Evolutionary conservation across 1,140 invertebrate genomes (phyloP).

Genomic region (Pseudomyrmex cubaensis): DNA sequence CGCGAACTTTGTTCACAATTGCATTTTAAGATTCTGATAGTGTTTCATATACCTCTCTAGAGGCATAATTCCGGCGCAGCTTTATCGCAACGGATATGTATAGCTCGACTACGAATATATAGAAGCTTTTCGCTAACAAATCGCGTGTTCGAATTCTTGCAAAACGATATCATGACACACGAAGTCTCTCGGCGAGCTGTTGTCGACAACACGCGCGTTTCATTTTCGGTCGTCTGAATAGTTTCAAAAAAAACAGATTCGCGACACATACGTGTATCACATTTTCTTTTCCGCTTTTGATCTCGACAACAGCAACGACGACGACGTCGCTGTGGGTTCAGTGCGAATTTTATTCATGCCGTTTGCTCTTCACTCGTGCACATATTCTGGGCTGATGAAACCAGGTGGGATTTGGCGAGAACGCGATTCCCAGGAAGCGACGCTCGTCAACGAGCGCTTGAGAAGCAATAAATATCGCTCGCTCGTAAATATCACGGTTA

Average conservation of each 20-base stretch:
- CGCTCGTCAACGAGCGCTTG: slow-evolving; percentile 36
- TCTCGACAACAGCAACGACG: not conserved
- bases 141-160: not conserved
- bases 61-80: not conserved
- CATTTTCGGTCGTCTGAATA: not conserved
- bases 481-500: slow-evolving; percentile 52
- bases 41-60: not conserved
- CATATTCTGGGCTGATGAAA: slow-evolving; percentile 36
- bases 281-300: slow-evolving; percentile 20
- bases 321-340: not conserved
- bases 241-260: slow-evolving; percentile 17
- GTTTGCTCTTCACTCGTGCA: not conserved
- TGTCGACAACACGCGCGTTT: slow-evolving; percentile 1
- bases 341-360: slow-evolving; percentile 37
- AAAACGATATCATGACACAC: slow-evolving; percentile 20
- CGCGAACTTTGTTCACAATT: slow-evolving; percentile 17
- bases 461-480: slow-evolving; percentile 45
- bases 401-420: slow-evolving; percentile 6
- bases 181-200: not conserved
- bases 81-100: not conserved
- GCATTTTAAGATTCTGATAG: slow-evolving; percentile 17
- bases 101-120: not conserved
- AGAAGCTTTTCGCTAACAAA: not conserved
- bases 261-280: not conserved
- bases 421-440: slow-evolving; percentile 23